phyloP scores from a whole-genome alignment of 2,113 vertebrate genomes.

The Nycticryphes semicollaris region DNA sequence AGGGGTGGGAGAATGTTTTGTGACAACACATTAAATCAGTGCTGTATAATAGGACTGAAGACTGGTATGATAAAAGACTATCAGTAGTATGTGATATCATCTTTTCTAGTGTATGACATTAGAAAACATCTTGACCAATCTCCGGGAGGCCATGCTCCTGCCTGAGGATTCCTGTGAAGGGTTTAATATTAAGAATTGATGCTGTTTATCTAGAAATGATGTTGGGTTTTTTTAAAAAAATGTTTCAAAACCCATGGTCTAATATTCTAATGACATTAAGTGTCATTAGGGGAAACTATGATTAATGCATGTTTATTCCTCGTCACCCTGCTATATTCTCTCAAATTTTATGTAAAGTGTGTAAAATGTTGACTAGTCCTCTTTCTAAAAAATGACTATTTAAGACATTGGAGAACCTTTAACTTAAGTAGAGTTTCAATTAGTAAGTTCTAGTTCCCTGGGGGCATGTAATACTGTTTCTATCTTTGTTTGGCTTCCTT shows the following conservation, averaged over 20 bases:
- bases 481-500: neutral
- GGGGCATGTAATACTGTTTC: neutral
- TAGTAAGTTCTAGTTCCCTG: neutral
- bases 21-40: neutral
- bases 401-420: neutral
- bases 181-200: neutral
- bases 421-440: neutral
- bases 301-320: neutral
- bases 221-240: neutral
- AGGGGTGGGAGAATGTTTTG: neutral
- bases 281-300: neutral
- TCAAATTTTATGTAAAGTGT: neutral
- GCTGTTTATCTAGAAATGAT: neutral
- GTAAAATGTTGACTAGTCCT: neutral
- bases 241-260: neutral
- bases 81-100: neutral
- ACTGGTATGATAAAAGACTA: neutral
- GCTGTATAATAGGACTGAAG: neutral
- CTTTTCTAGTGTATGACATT: neutral
- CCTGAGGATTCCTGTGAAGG: neutral
- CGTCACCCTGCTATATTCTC: neutral
- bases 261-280: neutral
- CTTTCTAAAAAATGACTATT: neutral
- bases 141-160: neutral
- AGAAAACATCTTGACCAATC: neutral